Percentiles rank a stretch among this genome's conserved stretches.
phyloP scores from a whole-genome alignment of 1,140 invertebrate genomes.

The Leptonema lineaticorne region DNA sequence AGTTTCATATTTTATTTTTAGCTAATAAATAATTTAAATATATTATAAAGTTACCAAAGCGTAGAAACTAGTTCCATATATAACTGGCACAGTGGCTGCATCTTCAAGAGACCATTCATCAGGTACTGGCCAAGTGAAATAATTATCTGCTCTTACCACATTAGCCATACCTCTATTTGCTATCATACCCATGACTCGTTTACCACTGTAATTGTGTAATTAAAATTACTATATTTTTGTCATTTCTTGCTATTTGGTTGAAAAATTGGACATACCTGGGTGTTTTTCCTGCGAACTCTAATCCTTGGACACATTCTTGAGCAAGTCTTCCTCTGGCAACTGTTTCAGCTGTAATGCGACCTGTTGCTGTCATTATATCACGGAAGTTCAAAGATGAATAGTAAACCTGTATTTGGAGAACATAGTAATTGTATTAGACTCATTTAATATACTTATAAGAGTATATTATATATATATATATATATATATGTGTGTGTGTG shows the following conservation, averaged over 20 bases:
- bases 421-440: no score
- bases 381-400: conserved; percentile 75
- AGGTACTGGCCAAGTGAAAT: conserved; percentile 77
- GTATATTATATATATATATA: no score
- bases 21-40: neutral
- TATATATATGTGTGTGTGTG: no score
- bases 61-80: conserved; percentile 83
- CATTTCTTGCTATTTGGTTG: neutral
- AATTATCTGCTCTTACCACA: conserved; percentile 58
- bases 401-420: conserved; percentile 51
- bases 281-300: conserved; percentile 71
- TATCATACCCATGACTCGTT: conserved; percentile 72
- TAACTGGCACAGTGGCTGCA: conserved; percentile 84
- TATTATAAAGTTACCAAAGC: conserved; percentile 59
- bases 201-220: conserved; percentile 53
- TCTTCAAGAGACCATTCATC: conserved; percentile 81
- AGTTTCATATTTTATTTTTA: neutral
- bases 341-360: conserved; percentile 67
- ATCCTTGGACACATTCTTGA: conserved; percentile 69
- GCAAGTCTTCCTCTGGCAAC: conserved; percentile 57
- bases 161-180: conserved; percentile 61
- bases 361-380: conserved; percentile 77
- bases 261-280: conserved; percentile 20
- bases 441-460: no score
- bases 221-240: neutral